These are phyloP conservation scores for Alectoris magna DNA, from an alignment of 2,797 vertebrate species.

Conservation along the genomic window DNA sequence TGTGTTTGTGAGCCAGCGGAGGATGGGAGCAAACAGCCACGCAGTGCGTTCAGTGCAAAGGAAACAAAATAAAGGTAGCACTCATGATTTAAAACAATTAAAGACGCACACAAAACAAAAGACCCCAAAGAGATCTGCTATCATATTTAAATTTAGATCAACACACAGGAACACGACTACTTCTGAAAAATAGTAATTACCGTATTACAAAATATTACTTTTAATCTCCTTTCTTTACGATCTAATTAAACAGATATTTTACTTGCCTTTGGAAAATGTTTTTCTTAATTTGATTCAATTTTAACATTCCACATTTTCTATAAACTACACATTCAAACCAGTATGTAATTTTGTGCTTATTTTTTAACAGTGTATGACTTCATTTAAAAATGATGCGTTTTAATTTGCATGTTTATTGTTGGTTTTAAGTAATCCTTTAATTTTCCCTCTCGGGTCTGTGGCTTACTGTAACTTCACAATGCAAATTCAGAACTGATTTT, in stretches of 20 bases:
- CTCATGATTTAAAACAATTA: conserved; percentile 71
- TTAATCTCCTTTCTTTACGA: conserved; percentile 73
- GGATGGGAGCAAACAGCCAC: conserved; percentile 12
- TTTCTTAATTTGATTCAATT: conserved; percentile 78
- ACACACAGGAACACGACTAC: conserved; percentile 23
- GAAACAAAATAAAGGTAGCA: conserved; percentile 64
- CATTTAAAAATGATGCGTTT: conserved; percentile 50
- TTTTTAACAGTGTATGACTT: conserved; percentile 37
- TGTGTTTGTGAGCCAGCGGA: not conserved
- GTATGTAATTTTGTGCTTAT: conserved; percentile 63
- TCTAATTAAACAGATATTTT: conserved; percentile 79
- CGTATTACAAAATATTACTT: conserved; percentile 73
- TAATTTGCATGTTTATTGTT: conserved; percentile 62
- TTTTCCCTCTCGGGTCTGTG: conserved; percentile 47
- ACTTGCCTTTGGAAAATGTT: conserved; percentile 73
- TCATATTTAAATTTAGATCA: conserved; percentile 60
- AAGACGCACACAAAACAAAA: conserved; percentile 68
- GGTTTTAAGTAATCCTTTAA: conserved; percentile 74
- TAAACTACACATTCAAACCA: conserved; percentile 53
- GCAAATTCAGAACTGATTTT: conserved; percentile 15
- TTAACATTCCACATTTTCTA: conserved; percentile 52
- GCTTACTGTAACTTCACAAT: conserved; percentile 44
- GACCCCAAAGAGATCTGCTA: conserved; percentile 73
- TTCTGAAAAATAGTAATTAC: conserved; percentile 70
- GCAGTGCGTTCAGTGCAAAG: conserved; percentile 14